Conservation (phyloP, 2,888 invertebrate genomes). For the Branchellion lobata region DNA sequence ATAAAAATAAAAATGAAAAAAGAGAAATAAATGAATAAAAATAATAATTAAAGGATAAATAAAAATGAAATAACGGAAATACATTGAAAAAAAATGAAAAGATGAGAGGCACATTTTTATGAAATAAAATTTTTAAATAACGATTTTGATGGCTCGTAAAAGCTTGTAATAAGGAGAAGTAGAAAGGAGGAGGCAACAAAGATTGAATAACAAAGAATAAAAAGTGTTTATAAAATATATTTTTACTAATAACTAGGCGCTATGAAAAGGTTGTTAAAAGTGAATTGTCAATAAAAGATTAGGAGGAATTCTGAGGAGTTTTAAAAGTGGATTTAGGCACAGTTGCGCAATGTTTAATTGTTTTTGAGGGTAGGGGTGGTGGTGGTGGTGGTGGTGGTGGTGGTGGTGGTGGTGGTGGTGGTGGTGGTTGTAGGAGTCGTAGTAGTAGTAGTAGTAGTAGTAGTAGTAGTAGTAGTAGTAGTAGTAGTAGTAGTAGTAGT, state of each 20-base stretch:
- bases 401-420: neutral
- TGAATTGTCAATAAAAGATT: neutral
- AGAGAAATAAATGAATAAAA: no score
- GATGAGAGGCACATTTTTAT: no score
- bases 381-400: neutral
- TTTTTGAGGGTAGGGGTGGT: neutral
- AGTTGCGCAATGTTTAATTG: neutral
- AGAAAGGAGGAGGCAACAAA: no score
- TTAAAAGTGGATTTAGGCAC: neutral
- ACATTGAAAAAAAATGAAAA: neutral
- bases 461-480: constrained; percentile 43
- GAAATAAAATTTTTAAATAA: no score
- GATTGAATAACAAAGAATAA: neutral
- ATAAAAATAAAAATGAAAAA: no score
- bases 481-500: constrained; percentile 43
- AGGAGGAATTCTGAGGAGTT: neutral
- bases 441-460: constrained; percentile 17
- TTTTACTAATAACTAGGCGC: neutral
- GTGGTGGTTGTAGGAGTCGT: neutral
- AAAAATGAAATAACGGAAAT: neutral
- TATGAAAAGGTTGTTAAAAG: neutral
- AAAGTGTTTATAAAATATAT: neutral
- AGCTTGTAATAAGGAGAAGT: no score
- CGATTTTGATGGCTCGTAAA: no score
- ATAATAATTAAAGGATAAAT: neutral